Conservation (phyloP, 2,888 invertebrate species). For the Clusia tigrina region DNA sequence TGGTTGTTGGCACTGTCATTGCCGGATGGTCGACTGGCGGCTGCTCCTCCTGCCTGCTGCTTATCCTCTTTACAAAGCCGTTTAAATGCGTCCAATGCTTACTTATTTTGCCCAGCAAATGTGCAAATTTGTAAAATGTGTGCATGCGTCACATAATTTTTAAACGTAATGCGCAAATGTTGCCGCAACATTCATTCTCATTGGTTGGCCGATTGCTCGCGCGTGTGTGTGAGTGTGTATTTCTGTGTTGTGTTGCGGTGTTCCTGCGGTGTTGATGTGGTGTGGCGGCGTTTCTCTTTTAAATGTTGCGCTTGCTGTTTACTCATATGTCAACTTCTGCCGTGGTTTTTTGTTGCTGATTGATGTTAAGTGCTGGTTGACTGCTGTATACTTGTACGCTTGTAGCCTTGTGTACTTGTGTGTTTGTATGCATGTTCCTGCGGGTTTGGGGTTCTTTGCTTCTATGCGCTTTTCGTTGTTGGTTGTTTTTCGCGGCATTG, state of each 20-base stretch:
- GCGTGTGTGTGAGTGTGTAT: no score
- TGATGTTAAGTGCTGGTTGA: slow-evolving; percentile 55
- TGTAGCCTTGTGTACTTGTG: no score
- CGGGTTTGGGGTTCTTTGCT: slow-evolving; percentile 28
- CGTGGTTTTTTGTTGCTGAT: slow-evolving; percentile 55
- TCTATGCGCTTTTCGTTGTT: background rate
- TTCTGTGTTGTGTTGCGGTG: background rate
- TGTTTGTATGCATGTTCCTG: no score
- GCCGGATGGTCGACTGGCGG: background rate
- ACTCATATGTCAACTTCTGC: slow-evolving; percentile 33
- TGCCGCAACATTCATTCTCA: slow-evolving; percentile 4
- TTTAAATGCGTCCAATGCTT: slow-evolving; percentile 5
- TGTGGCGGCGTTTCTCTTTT: slow-evolving; percentile 4
- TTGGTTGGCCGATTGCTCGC: background rate
- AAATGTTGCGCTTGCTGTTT: slow-evolving; percentile 3
- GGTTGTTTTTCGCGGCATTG: background rate
- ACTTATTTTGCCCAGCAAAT: background rate
- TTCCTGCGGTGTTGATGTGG: background rate
- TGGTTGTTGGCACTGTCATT: background rate
- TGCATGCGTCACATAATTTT: slow-evolving; percentile 7
- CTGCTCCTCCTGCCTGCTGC: no score
- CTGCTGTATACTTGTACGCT: no score
- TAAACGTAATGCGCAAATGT: background rate
- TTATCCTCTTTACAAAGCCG: no score
- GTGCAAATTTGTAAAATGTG: slow-evolving; percentile 12